Evolutionary conservation across 1,140 invertebrate genomes (phyloP).

Genomic region (Hylaeus volcanicus): DNA sequence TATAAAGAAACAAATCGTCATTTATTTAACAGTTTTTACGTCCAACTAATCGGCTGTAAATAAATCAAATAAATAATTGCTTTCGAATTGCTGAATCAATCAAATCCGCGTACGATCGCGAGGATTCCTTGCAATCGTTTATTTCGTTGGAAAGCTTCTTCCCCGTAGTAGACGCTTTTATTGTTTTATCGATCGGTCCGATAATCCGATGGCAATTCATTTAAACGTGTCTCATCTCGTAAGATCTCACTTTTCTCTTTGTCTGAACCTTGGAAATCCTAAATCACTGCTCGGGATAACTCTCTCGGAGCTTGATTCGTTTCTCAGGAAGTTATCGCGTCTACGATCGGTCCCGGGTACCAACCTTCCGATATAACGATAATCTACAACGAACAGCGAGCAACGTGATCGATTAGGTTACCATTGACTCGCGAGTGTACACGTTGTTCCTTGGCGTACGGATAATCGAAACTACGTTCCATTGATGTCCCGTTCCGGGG

Average conservation of each 20-base stretch:
- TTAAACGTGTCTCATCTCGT: conserved; percentile 22
- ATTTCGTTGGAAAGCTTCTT: not conserved
- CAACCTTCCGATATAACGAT: not conserved
- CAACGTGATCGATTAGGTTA: not conserved
- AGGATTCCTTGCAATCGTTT: not conserved
- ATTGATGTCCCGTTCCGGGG: not conserved
- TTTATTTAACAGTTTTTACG: no score
- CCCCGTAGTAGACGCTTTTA: conserved; percentile 13
- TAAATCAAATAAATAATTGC: no score
- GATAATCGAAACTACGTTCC: not conserved
- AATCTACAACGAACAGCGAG: not conserved
- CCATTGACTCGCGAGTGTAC: not conserved
- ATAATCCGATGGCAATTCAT: conserved; percentile 19
- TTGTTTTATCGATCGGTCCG: conserved; percentile 30
- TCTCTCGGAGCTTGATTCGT: not conserved
- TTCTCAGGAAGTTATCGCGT: no score
- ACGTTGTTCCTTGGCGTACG: not conserved
- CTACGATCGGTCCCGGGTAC: no score
- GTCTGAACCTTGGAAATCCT: not conserved
- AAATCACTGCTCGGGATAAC: not conserved
- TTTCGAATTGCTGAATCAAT: no score
- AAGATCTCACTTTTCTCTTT: not conserved
- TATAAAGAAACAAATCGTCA: no score
- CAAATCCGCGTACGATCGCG: not conserved
- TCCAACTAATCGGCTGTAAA: not conserved